Conservation (phyloP, 2,797 vertebrate species). For the Clamator glandarius region DNA sequence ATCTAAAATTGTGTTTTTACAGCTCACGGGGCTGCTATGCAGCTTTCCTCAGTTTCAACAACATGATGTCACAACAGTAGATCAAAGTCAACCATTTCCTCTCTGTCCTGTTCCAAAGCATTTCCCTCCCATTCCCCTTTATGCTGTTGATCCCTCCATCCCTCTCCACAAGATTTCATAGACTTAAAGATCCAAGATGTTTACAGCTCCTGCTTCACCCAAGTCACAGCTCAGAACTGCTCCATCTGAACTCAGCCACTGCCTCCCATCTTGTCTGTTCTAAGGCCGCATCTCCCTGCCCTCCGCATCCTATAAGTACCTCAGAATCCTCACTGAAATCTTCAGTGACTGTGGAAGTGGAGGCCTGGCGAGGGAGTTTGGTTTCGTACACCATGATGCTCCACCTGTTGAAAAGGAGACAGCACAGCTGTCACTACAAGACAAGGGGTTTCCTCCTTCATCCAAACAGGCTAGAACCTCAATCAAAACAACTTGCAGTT, state of each 20-base stretch:
- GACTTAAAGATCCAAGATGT: background rate
- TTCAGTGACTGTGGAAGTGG: conserved; percentile 84
- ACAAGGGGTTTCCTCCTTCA: background rate
- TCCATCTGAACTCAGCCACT: background rate
- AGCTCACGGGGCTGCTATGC: background rate
- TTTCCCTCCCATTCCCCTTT: background rate
- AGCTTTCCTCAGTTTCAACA: background rate
- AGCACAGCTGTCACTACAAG: background rate
- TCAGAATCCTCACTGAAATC: conserved; percentile 93
- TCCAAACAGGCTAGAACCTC: background rate
- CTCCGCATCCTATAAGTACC: conserved; percentile 74
- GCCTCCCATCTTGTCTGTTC: background rate
- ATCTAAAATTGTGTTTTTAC: background rate
- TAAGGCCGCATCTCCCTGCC: background rate
- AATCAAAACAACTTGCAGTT: background rate
- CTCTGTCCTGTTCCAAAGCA: background rate
- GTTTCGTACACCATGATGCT: conserved; percentile 98
- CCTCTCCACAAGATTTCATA: background rate
- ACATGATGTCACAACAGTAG: background rate
- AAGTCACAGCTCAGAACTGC: background rate
- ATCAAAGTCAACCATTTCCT: background rate
- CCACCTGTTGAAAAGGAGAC: conserved; percentile 82
- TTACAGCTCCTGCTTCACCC: background rate
- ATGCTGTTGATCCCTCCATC: background rate
- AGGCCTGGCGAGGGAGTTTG: conserved; percentile 88